A percentile compares a stretch with the other conserved stretches of the same genome.
These are phyloP conservation scores for Cromileptes altivelis DNA, from an alignment of 2,113 vertebrate genomes.

Conservation along the genomic window DNA sequence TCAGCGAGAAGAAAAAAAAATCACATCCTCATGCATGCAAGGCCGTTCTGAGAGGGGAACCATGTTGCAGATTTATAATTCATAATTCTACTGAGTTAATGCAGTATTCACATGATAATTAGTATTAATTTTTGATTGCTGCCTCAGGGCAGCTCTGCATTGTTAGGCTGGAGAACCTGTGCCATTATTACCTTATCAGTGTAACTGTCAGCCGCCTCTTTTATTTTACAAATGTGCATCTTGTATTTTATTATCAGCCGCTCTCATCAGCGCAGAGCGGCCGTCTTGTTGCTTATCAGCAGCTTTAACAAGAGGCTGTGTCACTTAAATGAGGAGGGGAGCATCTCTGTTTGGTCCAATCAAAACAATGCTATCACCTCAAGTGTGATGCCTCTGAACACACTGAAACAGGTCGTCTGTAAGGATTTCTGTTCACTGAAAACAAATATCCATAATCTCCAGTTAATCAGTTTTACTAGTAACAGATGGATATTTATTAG, in stretches of 20 bases:
- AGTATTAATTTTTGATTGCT: slow-evolving; percentile 86
- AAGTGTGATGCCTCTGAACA: neutral
- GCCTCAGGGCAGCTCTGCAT: slow-evolving; percentile 78
- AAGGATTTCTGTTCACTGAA: neutral
- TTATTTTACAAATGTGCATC: slow-evolving; percentile 83
- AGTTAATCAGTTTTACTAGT: neutral
- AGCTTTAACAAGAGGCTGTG: slow-evolving; percentile 62
- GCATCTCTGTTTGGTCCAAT: slow-evolving; percentile 42
- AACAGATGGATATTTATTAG: neutral
- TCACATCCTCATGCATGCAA: slow-evolving; percentile 61
- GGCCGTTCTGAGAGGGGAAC: slow-evolving; percentile 77
- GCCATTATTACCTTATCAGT: slow-evolving; percentile 81
- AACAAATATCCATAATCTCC: neutral
- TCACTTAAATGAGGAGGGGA: slow-evolving; percentile 70
- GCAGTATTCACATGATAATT: slow-evolving; percentile 86
- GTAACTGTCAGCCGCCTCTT: slow-evolving; percentile 82
- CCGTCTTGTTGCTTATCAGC: slow-evolving; percentile 55
- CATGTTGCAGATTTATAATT: slow-evolving; percentile 85
- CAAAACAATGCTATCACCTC: slow-evolving; percentile 37
- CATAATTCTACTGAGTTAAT: slow-evolving; percentile 82
- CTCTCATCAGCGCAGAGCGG: slow-evolving; percentile 54
- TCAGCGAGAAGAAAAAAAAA: slow-evolving; percentile 43
- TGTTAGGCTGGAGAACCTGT: slow-evolving; percentile 68
- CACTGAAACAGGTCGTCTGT: neutral
- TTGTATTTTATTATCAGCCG: slow-evolving; percentile 77